Evolutionary conservation across 2,113 vertebrate genomes (phyloP).

Genomic region (Rhea americana): DNA sequence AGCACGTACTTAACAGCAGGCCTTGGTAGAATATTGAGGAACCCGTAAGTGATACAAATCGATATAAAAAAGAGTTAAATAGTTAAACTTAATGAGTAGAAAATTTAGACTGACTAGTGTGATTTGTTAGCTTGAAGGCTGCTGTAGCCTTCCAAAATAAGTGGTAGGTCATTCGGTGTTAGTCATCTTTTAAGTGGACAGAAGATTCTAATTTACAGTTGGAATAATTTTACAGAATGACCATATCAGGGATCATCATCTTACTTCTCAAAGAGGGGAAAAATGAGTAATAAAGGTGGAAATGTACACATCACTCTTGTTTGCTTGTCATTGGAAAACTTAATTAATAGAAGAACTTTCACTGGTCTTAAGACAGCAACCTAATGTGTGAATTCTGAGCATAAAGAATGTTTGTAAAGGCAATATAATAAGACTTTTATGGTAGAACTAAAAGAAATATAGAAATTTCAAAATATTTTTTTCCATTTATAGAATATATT

Average conservation of each 20-base stretch:
- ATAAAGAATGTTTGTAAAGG: neutral
- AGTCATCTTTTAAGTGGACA: slow-evolving; percentile 50
- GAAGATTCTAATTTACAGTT: slow-evolving; percentile 52
- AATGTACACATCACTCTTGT: slow-evolving; percentile 57
- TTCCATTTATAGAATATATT: neutral
- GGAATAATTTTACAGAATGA: slow-evolving; percentile 52
- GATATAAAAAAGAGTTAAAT: slow-evolving; percentile 29
- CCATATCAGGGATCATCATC: slow-evolving; percentile 39
- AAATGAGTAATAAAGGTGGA: slow-evolving; percentile 70
- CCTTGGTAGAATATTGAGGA: neutral
- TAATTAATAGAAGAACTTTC: slow-evolving; percentile 50
- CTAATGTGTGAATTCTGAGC: neutral
- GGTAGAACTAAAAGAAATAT: neutral
- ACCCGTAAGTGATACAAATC: neutral
- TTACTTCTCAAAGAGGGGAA: slow-evolving; percentile 44
- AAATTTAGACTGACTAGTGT: slow-evolving; percentile 35
- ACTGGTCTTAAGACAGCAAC: neutral
- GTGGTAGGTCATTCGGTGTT: slow-evolving; percentile 48
- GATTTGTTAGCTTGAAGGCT: slow-evolving; percentile 60
- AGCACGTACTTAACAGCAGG: neutral
- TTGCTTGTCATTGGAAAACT: slow-evolving; percentile 58
- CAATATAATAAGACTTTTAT: neutral
- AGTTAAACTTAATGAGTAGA: neutral
- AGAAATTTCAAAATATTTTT: neutral
- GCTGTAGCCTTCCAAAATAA: neutral